Base-by-base conservation (phyloP, 2,888 invertebrate genomes). In the Perizoma flavofasciatum region DNA sequence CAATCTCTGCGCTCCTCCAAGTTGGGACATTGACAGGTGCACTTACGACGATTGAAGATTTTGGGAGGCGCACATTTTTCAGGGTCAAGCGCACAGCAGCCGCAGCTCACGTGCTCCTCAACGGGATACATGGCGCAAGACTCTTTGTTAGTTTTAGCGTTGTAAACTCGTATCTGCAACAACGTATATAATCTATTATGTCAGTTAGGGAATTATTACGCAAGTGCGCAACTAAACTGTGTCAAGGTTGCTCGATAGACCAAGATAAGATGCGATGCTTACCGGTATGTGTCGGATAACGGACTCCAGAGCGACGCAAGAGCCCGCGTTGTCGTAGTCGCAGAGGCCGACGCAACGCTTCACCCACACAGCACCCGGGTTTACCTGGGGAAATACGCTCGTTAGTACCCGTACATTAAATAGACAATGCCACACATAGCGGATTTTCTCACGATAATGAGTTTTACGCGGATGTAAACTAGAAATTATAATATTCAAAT, bases 1-100 rank as follows among this genome's bases (percentile, higher is more conserved):
- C 91, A 92, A 65, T 68, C 75, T 72, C 88, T 79, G 71, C 88
- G 83, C 64, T 89, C 88, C 65, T 85, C 83, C 71, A 76, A 67
- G 83, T 90, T 85, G 72, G 90, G 86, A 77, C 92, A 92, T 78
- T 88, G 88, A 75, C 91, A 91, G 82, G 85, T 72, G 82, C 90
- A 92, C 91, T 91, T 92, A 91, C 91, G 91, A 79, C 88, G 86
- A 68, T 88, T 89, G 79, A 79, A 88, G 66, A 89, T 81, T 68
- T 74, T 74, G 55, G 85, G 83, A 8, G 82, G 70, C 8, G 72
- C 74, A 72, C 91, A 92, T 59, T 81, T 78, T 40, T 75, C 80
- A 0, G 81, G 74, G 4, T 78, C 69, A 8, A 77, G 73, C 8
- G 78, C 71, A 66, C 91, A 89, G 76, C 91, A 92, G 0, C 83